Evolutionary conservation across 2,888 invertebrate species (phyloP).

Genomic region (Drosophila phalerata): DNA sequence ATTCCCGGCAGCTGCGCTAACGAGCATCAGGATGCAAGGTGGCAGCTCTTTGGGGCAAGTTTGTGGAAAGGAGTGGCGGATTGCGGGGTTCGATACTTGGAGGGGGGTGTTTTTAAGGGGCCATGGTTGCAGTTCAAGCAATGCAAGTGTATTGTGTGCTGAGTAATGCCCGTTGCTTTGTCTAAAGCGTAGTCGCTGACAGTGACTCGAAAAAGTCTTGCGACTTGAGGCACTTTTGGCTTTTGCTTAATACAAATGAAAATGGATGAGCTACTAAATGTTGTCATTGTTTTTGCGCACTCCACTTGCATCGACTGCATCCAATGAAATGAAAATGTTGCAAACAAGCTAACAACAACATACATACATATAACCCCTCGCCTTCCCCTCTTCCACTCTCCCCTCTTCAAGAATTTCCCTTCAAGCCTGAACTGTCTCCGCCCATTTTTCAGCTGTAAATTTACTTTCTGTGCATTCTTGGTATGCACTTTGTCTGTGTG

Average conservation of each 20-base stretch:
- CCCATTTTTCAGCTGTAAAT: constrained; percentile 43
- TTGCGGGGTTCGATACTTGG: background rate
- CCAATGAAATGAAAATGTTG: constrained; percentile 71
- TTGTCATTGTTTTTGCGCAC: constrained; percentile 52
- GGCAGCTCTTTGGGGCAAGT: constrained; percentile 15
- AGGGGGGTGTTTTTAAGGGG: background rate
- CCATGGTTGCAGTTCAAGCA: constrained; percentile 28
- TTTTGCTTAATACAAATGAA: constrained; percentile 79
- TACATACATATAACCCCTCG: background rate
- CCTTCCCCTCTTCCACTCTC: background rate
- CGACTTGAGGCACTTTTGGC: constrained; percentile 58
- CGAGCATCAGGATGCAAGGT: constrained; percentile 61
- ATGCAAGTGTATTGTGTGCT: constrained; percentile 29
- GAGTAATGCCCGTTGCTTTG: constrained; percentile 50
- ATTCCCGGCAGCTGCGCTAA: constrained; percentile 77
- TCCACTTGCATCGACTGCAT: constrained; percentile 60
- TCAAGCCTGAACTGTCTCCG: constrained; percentile 12
- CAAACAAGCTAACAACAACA: constrained; percentile 62
- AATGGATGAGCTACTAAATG: constrained; percentile 81
- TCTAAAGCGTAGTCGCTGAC: constrained; percentile 25
- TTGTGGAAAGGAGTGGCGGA: background rate
- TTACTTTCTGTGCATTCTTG: constrained; percentile 43
- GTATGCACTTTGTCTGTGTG: constrained; percentile 14
- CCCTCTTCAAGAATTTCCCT: too few relatives aligned
- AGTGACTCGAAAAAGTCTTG: constrained; percentile 48